These are phyloP conservation scores for Amazona ochrocephala DNA, from an alignment of 2,797 vertebrate genomes.

Conservation along the genomic window DNA sequence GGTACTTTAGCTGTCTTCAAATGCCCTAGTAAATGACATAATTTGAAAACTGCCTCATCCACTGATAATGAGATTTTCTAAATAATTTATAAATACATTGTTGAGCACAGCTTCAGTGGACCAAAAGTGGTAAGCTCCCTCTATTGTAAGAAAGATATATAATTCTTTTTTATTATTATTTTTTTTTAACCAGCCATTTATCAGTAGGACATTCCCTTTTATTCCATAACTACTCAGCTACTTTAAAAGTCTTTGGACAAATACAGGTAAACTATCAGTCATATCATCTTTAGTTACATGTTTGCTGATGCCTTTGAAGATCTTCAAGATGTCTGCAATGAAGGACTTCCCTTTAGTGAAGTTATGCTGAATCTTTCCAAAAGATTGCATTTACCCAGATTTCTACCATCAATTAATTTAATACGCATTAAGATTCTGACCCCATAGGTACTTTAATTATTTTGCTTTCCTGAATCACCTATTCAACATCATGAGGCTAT, in stretches of 20 bases:
- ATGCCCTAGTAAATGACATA: neutral
- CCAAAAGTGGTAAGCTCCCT: neutral
- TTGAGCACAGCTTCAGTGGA: neutral
- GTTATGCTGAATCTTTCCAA: neutral
- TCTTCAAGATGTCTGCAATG: neutral
- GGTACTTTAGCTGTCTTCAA: neutral
- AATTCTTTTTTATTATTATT: neutral
- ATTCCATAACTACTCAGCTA: neutral
- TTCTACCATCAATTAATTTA: neutral
- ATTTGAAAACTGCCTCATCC: neutral
- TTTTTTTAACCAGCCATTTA: neutral
- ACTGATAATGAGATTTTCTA: neutral
- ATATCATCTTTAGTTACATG: neutral
- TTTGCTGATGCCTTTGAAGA: neutral
- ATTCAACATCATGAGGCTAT: neutral
- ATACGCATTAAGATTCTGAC: neutral
- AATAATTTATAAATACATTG: neutral
- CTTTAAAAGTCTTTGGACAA: neutral
- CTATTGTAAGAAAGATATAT: neutral
- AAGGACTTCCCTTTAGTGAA: neutral
- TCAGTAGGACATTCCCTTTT: neutral
- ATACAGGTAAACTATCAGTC: neutral
- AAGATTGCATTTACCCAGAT: neutral
- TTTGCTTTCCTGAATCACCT: neutral
- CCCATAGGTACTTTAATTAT: neutral